Conservation (phyloP, 2,113 vertebrate species). For the Gavialis gangeticus region DNA sequence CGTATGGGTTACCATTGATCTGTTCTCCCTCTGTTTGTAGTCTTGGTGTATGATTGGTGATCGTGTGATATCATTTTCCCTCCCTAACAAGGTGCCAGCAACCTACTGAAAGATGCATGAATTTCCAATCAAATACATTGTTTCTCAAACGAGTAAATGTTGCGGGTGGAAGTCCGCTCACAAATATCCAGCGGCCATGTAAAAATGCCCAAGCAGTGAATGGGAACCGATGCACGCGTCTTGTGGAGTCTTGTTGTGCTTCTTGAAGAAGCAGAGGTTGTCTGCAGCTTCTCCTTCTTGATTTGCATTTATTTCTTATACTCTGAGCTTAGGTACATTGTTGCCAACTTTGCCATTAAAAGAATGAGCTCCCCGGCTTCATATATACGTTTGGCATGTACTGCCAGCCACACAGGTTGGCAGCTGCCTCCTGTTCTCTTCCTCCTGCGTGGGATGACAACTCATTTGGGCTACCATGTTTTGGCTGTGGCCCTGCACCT, state of each 20-base stretch:
- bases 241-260: accelerated
- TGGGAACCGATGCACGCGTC: background rate
- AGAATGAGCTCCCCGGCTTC: background rate
- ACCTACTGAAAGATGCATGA: conserved; percentile 22
- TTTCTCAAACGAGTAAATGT: background rate
- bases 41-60: background rate
- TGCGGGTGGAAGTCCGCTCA: background rate
- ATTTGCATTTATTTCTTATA: background rate
- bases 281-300: background rate
- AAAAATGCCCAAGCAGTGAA: too few species aligned
- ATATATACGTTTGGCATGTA: background rate
- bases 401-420: background rate
- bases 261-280: background rate
- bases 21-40: background rate
- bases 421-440: background rate
- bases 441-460: accelerated
- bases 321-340: background rate
- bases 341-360: background rate
- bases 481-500: background rate
- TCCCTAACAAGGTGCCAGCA: background rate
- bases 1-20: background rate
- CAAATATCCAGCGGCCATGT: background rate
- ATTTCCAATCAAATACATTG: background rate
- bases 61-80: background rate
- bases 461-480: background rate